These are phyloP conservation scores for Phrynocephalus vlangalii DNA, from an alignment of 2,797 vertebrate genomes.

Conservation along the genomic window DNA sequence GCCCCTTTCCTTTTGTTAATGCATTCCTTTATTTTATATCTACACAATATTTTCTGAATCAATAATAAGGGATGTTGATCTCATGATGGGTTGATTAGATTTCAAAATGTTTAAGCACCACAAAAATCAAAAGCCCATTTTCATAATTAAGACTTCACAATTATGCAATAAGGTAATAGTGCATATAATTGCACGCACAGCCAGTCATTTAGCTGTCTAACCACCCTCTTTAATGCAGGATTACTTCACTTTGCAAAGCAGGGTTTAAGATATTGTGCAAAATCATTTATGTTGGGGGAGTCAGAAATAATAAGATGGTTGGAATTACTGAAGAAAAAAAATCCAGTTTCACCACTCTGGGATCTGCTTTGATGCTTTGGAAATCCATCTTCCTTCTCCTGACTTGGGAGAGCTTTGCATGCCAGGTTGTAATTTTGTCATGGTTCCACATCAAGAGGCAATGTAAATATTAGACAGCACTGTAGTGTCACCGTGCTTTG, in stretches of 20 bases:
- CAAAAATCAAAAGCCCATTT: slow-evolving; percentile 47
- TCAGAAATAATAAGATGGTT: neutral
- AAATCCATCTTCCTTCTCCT: neutral
- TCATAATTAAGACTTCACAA: slow-evolving; percentile 49
- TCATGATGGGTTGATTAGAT: slow-evolving; percentile 52
- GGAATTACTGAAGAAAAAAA: neutral
- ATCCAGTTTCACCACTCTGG: neutral
- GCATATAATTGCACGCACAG: slow-evolving; percentile 58
- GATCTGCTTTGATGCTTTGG: neutral
- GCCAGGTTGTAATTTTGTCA: too few species aligned
- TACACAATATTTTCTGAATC: slow-evolving; percentile 11
- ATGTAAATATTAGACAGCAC: too few species aligned
- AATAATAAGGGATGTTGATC: slow-evolving; percentile 30
- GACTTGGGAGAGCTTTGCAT: neutral
- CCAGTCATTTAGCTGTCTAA: slow-evolving; percentile 63
- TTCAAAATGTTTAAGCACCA: neutral
- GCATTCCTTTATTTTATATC: neutral
- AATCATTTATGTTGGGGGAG: neutral
- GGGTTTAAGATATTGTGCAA: slow-evolving; percentile 17
- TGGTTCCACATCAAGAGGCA: too few species aligned
- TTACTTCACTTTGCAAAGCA: slow-evolving; percentile 33
- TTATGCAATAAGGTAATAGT: slow-evolving; percentile 55
- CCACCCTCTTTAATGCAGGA: slow-evolving; percentile 58
- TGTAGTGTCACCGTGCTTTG: too few species aligned
- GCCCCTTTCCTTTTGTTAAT: accelerated